Conservation (phyloP, 2,113 vertebrate species). For the Procapra przewalskii region DNA sequence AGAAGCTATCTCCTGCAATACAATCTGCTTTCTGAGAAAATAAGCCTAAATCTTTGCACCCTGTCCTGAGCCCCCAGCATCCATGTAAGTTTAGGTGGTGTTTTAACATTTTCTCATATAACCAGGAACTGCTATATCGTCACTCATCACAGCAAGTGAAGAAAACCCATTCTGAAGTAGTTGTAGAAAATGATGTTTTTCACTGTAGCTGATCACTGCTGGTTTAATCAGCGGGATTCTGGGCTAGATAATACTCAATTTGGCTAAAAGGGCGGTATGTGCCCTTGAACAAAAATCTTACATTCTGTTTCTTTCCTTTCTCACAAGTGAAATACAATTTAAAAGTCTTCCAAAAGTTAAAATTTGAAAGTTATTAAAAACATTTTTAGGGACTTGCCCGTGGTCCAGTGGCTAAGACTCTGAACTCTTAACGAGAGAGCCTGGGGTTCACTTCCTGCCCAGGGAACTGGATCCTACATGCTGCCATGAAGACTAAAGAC, state of each 20-base stretch:
- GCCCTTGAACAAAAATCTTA: not conserved
- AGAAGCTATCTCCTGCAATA: not conserved
- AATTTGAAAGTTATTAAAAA: not conserved
- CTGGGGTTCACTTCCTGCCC: not conserved
- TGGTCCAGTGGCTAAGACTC: not conserved
- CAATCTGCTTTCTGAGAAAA: not conserved
- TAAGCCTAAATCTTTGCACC: not conserved
- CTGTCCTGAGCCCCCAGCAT: not conserved
- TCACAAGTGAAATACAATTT: not conserved
- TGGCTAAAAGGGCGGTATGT: not conserved
- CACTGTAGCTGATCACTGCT: not conserved
- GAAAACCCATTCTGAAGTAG: not conserved
- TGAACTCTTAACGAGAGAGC: not conserved
- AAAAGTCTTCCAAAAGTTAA: conserved; percentile 22
- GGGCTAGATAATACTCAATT: not conserved
- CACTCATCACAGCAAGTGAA: not conserved
- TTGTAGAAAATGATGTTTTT: not conserved
- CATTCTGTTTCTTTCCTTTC: not conserved
- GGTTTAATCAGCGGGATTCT: not conserved
- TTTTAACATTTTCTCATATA: not conserved
- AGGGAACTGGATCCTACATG: not conserved
- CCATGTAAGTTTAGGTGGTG: not conserved
- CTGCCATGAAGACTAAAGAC: not conserved
- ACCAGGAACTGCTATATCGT: not conserved
- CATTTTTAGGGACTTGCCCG: not conserved